Conservation (phyloP, 2,888 invertebrate genomes). For the Matsumyia berberina region DNA sequence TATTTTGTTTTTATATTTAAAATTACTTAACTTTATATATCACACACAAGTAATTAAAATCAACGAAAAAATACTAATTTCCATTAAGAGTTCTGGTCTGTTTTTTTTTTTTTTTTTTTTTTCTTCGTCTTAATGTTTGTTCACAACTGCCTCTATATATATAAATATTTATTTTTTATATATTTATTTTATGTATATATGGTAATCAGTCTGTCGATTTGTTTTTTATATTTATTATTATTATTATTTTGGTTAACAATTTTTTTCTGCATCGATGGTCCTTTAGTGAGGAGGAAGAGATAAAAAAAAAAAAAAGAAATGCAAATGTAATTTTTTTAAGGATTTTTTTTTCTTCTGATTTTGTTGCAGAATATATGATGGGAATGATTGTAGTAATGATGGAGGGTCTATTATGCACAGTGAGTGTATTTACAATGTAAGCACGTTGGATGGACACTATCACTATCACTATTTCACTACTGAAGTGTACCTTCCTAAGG, state of each 20-base stretch:
- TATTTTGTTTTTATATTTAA: conserved; percentile 64
- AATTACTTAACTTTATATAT: conserved; percentile 81
- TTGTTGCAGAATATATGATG: neutral
- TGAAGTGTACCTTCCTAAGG: too few relatives aligned
- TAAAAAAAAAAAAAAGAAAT: conserved; percentile 51
- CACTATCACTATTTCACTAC: too few relatives aligned
- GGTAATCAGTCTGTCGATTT: conserved; percentile 84
- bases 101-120: conserved; percentile 58
- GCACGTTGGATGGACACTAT: too few relatives aligned
- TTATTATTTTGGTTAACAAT: conserved; percentile 77
- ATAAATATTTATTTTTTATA: conserved; percentile 79
- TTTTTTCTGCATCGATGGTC: conserved; percentile 75
- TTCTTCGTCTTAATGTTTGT: conserved; percentile 72
- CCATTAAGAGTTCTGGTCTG: conserved; percentile 74
- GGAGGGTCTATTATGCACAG: too few relatives aligned
- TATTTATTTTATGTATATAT: conserved; percentile 79
- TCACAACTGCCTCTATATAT: conserved; percentile 78
- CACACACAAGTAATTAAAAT: conserved; percentile 83
- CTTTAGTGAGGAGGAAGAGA: conserved; percentile 55
- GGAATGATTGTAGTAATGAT: neutral
- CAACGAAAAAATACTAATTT: conserved; percentile 79
- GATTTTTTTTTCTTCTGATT: conserved; percentile 3
- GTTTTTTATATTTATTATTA: conserved; percentile 80
- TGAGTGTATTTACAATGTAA: too few relatives aligned
- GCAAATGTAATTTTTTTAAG: conserved; percentile 29